A percentile compares a stretch with the other conserved stretches of the same genome.
phyloP scores from a whole-genome alignment of 1,140 invertebrate genomes.

The Apolygus lucorum region DNA sequence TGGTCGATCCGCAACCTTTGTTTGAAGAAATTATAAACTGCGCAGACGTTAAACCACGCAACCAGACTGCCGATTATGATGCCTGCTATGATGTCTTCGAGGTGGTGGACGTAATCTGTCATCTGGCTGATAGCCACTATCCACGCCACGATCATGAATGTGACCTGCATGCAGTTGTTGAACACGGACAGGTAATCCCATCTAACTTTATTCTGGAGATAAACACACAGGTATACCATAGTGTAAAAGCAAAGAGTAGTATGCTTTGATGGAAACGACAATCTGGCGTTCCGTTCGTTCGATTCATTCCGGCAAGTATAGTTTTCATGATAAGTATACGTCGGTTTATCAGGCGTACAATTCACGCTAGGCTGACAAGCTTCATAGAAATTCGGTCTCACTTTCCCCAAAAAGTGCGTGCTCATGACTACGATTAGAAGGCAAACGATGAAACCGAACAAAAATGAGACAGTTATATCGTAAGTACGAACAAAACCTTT shows the following conservation, averaged over 20 bases:
- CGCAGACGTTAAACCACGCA: neutral
- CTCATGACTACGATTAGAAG: neutral
- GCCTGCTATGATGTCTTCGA: neutral
- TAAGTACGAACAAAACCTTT: neutral
- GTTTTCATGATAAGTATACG: neutral
- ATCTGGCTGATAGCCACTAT: neutral
- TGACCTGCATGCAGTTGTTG: neutral
- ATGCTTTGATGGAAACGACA: neutral
- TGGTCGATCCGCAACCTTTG: too few species aligned
- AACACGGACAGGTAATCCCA: neutral
- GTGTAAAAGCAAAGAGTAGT: neutral
- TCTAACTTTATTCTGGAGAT: neutral
- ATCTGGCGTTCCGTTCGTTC: neutral
- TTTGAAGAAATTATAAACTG: neutral
- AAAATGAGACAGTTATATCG: neutral
- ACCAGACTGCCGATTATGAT: neutral
- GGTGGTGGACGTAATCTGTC: neutral
- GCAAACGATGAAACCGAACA: neutral
- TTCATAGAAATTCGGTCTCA: neutral
- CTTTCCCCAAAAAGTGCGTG: neutral
- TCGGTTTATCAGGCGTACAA: neutral
- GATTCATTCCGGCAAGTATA: neutral
- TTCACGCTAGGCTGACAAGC: neutral
- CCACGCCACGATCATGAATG: neutral
- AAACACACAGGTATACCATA: neutral